These are phyloP conservation scores for Ctena decussata DNA, from an alignment of 2,888 invertebrate genomes.

Conservation along the genomic window DNA sequence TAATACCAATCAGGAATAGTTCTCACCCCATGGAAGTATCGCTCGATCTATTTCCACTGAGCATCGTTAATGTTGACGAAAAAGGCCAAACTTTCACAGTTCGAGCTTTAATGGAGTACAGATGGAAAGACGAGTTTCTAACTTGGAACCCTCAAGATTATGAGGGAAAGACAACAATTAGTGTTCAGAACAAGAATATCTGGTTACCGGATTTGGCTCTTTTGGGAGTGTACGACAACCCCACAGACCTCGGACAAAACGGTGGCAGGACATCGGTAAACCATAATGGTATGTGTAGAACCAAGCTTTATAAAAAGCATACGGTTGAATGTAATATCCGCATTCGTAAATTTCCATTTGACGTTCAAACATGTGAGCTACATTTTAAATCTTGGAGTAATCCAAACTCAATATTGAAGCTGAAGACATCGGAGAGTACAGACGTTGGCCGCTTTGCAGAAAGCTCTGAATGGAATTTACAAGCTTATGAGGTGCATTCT, in stretches of 20 bases:
- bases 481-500: not conserved
- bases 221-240: slow-evolving; percentile 44
- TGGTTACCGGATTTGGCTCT: slow-evolving; percentile 63
- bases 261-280: slow-evolving; percentile 42
- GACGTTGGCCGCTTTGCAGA: slow-evolving; percentile 17
- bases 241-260: slow-evolving; percentile 54
- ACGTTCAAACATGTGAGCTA: slow-evolving; percentile 63
- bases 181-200: slow-evolving; percentile 50
- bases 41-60: slow-evolving; percentile 56
- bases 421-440: not conserved
- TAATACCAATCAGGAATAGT: slow-evolving; percentile 37
- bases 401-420: not conserved
- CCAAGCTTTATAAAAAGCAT: slow-evolving; percentile 56
- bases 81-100: slow-evolving; percentile 53
- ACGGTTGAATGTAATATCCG: slow-evolving; percentile 49
- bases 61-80: slow-evolving; percentile 59
- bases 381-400: slow-evolving; percentile 63
- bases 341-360: slow-evolving; percentile 64
- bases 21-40: slow-evolving; percentile 28
- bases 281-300: slow-evolving; percentile 49
- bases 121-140: slow-evolving; percentile 61
- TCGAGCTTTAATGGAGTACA: slow-evolving; percentile 52
- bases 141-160: slow-evolving; percentile 51
- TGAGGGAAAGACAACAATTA: slow-evolving; percentile 42
- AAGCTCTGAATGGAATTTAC: slow-evolving; percentile 57